phyloP scores from a whole-genome alignment of 2,888 invertebrate species.

The Phengaris arion region DNA sequence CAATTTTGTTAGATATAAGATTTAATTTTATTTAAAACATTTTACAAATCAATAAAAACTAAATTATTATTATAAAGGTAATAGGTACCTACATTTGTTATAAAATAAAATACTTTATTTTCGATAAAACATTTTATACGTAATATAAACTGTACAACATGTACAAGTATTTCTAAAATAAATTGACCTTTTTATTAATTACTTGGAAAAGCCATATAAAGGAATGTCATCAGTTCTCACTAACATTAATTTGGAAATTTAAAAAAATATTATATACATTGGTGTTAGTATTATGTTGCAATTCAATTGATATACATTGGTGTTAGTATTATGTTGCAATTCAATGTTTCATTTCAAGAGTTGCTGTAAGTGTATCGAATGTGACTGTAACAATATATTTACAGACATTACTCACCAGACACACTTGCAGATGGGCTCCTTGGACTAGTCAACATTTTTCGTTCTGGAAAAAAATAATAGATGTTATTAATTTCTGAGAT shows the following conservation, averaged over 20 bases:
- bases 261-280: no score
- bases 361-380: constrained; percentile 16
- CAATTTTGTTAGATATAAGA: constrained; percentile 3
- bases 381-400: not conserved
- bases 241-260: no score
- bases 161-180: not conserved
- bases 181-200: no score
- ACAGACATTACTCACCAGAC: constrained; percentile 55
- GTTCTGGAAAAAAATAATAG: constrained; percentile 53
- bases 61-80: not conserved
- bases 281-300: not conserved
- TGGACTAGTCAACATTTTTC: constrained; percentile 66
- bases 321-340: not conserved
- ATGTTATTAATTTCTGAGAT: not conserved
- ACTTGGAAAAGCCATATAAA: no score
- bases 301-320: not conserved
- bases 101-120: not conserved
- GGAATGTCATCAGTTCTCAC: no score
- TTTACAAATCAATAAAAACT: not conserved
- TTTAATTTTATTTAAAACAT: not conserved
- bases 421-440: constrained; percentile 74
- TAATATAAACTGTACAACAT: not conserved
- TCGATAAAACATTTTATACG: not conserved
- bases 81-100: not conserved
- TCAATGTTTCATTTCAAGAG: not conserved